Percentiles rank a stretch among this genome's conserved stretches.
Evolutionary conservation across 2,797 vertebrate species (phyloP).

Genomic region (Eleutherodactylus coqui): DNA sequence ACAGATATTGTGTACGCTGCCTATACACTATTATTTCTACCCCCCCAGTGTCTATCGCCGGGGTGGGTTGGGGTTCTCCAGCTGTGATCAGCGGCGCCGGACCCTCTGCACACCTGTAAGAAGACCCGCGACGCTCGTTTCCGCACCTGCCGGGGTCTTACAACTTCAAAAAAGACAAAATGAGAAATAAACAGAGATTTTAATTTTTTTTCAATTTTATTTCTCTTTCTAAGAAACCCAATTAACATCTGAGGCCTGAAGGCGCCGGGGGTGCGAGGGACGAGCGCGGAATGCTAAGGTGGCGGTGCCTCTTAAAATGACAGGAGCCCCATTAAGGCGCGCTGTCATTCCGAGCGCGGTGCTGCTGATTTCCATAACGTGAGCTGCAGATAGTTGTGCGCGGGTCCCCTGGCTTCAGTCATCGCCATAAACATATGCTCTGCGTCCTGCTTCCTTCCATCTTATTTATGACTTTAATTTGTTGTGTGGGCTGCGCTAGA

Average conservation of each 20-base stretch:
- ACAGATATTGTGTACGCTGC: too few species aligned
- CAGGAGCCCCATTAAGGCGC: slow-evolving; percentile 89
- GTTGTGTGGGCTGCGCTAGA: slow-evolving; percentile 99
- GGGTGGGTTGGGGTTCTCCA: not conserved
- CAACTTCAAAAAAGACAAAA: not conserved
- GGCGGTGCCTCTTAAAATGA: not conserved
- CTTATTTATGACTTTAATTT: slow-evolving; percentile 99
- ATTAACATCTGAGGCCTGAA: not conserved
- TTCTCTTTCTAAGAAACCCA: slow-evolving; percentile 75
- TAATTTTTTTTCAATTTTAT: not conserved
- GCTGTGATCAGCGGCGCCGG: not conserved
- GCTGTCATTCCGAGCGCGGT: slow-evolving; percentile 99
- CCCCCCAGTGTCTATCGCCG: not conserved
- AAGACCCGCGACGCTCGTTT: not conserved
- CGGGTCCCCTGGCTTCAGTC: slow-evolving; percentile 99
- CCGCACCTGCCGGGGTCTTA: not conserved
- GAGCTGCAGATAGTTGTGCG: slow-evolving; percentile 99
- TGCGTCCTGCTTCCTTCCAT: slow-evolving; percentile 98
- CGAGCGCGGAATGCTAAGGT: slow-evolving; percentile 71
- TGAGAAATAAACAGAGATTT: not conserved
- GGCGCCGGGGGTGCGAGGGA: not conserved
- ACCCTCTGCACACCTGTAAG: not conserved
- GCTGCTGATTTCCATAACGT: slow-evolving; percentile 99
- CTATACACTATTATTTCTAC: too few species aligned
- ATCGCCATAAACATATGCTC: slow-evolving; percentile 99